Conservation (phyloP, 1,140 invertebrate genomes). For the Grapholita molesta region DNA sequence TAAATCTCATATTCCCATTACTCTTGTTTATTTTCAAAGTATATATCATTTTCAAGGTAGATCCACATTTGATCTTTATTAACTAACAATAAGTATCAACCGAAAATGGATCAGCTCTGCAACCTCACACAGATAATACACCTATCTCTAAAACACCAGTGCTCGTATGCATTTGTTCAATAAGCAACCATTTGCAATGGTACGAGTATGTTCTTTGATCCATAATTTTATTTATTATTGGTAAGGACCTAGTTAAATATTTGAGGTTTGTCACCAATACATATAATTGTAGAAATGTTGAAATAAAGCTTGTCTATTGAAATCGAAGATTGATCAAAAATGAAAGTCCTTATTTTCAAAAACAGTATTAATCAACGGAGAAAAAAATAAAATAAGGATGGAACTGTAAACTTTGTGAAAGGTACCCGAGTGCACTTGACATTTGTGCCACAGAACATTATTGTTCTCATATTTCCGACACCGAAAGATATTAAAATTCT, state of each 20-base stretch:
- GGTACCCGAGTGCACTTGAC: background rate
- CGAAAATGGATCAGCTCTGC: background rate
- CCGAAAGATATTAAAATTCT: background rate
- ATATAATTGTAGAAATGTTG: no score
- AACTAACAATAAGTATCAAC: background rate
- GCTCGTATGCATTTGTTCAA: no score
- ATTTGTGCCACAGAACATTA: background rate
- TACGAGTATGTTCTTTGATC: no score
- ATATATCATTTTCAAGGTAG: background rate
- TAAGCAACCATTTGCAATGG: no score
- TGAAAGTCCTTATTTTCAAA: no score
- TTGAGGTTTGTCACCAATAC: no score
- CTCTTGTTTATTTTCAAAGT: background rate
- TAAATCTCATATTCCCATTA: background rate
- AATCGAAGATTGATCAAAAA: no score
- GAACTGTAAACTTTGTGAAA: background rate
- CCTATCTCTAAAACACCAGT: no score
- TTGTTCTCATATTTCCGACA: background rate
- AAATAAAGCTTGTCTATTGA: no score
- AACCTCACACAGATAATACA: background rate
- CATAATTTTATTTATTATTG: no score
- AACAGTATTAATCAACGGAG: no score
- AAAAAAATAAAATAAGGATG: background rate
- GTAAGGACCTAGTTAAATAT: no score
- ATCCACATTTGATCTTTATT: background rate